A percentile compares a stretch with the other conserved stretches of the same genome.
Conservation (phyloP, 2,797 vertebrate genomes). For the Hafferia zeledoni region DNA sequence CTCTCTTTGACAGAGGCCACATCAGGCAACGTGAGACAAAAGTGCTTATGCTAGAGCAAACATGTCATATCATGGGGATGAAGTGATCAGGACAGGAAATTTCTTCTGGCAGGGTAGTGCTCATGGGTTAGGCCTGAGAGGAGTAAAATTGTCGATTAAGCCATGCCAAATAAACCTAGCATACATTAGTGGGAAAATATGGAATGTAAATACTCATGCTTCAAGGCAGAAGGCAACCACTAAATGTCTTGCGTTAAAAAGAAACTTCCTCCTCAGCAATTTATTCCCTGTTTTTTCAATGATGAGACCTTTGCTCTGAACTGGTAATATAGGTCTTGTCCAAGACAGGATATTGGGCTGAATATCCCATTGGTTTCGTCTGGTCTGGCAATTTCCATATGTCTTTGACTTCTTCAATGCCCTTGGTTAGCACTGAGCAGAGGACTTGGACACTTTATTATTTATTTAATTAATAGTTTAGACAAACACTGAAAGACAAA, state of each 20-base stretch:
- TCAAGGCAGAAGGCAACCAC: conserved; percentile 53
- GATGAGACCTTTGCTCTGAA: conserved; percentile 30
- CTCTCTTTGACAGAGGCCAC: background rate
- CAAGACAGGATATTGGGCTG: conserved; percentile 29
- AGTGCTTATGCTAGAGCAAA: background rate
- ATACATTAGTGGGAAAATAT: background rate
- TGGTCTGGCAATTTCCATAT: conserved; percentile 19
- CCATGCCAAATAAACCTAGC: conserved; percentile 17
- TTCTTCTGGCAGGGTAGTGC: background rate
- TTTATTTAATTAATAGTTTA: background rate
- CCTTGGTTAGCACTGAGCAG: background rate
- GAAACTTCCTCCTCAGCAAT: conserved; percentile 61
- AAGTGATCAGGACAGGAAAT: conserved; percentile 2
- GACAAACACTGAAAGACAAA: background rate
- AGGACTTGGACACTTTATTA: background rate
- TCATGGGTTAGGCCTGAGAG: background rate
- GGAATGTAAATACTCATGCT: conserved; percentile 63
- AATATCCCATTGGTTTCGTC: background rate
- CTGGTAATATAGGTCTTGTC: conserved; percentile 3
- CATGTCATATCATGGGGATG: rapidly evolving
- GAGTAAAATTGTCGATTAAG: background rate
- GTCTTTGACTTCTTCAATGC: background rate
- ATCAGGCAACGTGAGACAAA: background rate
- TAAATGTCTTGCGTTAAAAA: conserved; percentile 37
- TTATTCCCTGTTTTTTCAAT: background rate